These are phyloP conservation scores for Zoanthus gigantus DNA, from an alignment of 92 coral and sea anemone genomes.

Conservation along the genomic window DNA sequence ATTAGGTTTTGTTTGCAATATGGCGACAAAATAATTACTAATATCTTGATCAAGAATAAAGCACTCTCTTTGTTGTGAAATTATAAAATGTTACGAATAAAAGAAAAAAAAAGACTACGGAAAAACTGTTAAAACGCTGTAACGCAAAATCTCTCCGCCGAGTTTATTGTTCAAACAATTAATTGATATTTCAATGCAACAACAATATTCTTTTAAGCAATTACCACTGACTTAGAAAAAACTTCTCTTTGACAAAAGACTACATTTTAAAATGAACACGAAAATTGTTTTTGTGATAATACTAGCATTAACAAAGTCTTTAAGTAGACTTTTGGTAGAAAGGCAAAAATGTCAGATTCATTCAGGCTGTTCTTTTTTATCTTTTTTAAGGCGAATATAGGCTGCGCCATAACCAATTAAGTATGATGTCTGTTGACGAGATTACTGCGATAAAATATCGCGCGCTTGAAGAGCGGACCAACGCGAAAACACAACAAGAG, in stretches of 20 bases:
- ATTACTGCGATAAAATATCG: too few species aligned
- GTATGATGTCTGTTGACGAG: too few species aligned
- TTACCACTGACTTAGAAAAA: neutral
- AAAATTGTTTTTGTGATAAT: neutral
- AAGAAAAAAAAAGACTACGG: neutral
- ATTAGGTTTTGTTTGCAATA: neutral
- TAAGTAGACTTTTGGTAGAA: neutral
- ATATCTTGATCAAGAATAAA: neutral
- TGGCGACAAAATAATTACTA: neutral
- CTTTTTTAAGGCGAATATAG: too few species aligned
- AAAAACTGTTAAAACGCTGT: neutral
- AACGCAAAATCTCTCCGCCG: neutral
- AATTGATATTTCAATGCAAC: neutral
- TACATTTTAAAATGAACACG: neutral
- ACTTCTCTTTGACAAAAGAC: neutral
- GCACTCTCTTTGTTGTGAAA: neutral
- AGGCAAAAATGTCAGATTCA: too few species aligned
- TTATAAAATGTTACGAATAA: neutral
- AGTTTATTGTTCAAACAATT: neutral
- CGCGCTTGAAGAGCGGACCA: neutral
- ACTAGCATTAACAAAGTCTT: neutral
- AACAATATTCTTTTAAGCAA: neutral
- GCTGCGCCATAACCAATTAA: too few species aligned
- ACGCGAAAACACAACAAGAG: neutral
- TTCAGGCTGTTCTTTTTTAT: too few species aligned